Conservation (phyloP, 1,140 invertebrate genomes). For the Pissodes strobi region DNA sequence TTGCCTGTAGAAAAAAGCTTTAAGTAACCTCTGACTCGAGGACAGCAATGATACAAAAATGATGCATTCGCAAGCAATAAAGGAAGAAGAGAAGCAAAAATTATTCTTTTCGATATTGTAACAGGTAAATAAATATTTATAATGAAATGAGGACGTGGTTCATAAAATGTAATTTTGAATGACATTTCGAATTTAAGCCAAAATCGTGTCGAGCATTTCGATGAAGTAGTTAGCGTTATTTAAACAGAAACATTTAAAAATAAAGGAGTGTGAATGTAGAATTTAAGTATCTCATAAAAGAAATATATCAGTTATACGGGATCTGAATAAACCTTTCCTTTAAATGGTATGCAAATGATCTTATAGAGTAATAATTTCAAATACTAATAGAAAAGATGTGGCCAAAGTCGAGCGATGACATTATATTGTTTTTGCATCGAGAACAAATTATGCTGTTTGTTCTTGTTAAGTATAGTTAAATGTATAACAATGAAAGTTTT, state of each 20-base stretch:
- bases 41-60: too few species aligned
- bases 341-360: slow-evolving; percentile 7
- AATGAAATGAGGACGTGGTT: too few species aligned
- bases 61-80: too few species aligned
- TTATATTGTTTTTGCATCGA: slow-evolving; percentile 5
- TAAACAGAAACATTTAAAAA: neutral
- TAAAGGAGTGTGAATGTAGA: neutral
- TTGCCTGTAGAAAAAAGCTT: too few species aligned
- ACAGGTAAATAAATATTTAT: too few species aligned
- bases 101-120: too few species aligned
- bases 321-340: slow-evolving; percentile 5
- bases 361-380: slow-evolving; percentile 1
- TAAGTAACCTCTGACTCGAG: too few species aligned
- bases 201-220: neutral
- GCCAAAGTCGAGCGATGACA: neutral
- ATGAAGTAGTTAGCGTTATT: neutral
- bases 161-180: too few species aligned
- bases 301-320: neutral
- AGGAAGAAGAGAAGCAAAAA: too few species aligned
- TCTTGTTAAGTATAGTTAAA: slow-evolving; percentile 4
- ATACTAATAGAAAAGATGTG: neutral
- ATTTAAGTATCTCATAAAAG: slow-evolving; percentile 2
- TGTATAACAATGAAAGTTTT: neutral
- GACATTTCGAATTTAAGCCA: too few species aligned
- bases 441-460: slow-evolving; percentile 6